A percentile compares a stretch with the other conserved stretches of the same genome.
Conservation (phyloP, 1,140 invertebrate genomes). For the Trachelipus rathkii region DNA sequence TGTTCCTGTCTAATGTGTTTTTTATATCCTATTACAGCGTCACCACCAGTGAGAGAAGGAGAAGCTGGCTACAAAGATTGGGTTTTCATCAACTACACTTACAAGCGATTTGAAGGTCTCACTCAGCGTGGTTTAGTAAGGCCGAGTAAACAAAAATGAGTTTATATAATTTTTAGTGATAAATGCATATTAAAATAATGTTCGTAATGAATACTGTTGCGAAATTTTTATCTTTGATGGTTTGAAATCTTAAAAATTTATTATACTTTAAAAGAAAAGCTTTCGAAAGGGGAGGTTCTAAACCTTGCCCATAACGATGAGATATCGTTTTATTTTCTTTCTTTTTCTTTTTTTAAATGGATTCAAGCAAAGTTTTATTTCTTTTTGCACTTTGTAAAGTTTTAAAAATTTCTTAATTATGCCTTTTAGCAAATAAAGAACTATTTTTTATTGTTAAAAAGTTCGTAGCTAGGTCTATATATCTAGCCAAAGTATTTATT, state of each 20-base stretch:
- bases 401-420: conserved; percentile 8
- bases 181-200: background rate
- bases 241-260: no score
- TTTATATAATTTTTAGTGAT: background rate
- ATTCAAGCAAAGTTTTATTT: background rate
- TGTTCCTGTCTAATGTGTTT: background rate
- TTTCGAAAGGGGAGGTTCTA: background rate
- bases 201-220: background rate
- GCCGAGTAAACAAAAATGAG: conserved; percentile 24
- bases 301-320: background rate
- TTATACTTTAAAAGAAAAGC: no score
- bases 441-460: conserved; percentile 10
- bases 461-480: background rate
- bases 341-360: conserved; percentile 5
- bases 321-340: background rate
- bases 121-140: conserved; percentile 70
- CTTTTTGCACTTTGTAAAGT: background rate
- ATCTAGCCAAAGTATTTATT: background rate
- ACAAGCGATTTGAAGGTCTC: conserved; percentile 95
- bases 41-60: conserved; percentile 52
- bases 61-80: conserved; percentile 83
- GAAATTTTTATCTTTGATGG: background rate
- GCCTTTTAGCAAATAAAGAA: background rate
- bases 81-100: conserved; percentile 99
- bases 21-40: conserved; percentile 59